These are phyloP conservation scores for Argynnis bischoffii DNA, from an alignment of 2,888 invertebrate genomes.

Conservation along the genomic window DNA sequence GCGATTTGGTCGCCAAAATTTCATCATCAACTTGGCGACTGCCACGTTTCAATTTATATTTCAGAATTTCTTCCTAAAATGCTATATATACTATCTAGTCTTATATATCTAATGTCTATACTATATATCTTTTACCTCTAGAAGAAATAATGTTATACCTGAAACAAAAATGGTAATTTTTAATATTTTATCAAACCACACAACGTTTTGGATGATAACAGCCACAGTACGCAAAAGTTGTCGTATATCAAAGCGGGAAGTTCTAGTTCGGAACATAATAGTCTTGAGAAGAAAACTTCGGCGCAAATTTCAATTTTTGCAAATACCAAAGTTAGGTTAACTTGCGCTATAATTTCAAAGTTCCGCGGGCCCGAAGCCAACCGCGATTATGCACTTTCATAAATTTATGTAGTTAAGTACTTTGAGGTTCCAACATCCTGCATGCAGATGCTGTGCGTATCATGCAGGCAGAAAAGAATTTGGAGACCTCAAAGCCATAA, in stretches of 20 bases:
- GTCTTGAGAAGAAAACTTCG: neutral
- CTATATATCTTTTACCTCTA: too few relatives aligned
- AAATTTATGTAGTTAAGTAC: conserved; percentile 16
- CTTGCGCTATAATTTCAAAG: conserved; percentile 22
- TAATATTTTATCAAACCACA: neutral
- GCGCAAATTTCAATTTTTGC: conserved; percentile 25
- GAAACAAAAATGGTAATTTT: too few relatives aligned
- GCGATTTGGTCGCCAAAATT: too few relatives aligned
- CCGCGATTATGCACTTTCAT: conserved; percentile 24
- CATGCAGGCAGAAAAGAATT: neutral
- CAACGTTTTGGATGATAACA: neutral
- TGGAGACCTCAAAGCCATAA: too few relatives aligned
- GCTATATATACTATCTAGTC: too few relatives aligned
- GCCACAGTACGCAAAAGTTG: neutral
- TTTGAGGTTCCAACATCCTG: neutral
- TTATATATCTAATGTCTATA: too few relatives aligned
- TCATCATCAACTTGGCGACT: too few relatives aligned
- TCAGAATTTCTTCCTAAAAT: too few relatives aligned
- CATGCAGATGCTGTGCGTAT: neutral
- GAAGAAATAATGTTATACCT: too few relatives aligned
- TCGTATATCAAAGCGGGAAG: conserved; percentile 9
- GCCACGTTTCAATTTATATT: too few relatives aligned
- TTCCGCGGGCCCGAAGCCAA: conserved; percentile 19
- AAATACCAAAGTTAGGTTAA: conserved; percentile 22
- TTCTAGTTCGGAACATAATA: conserved; percentile 4